Base-by-base conservation (phyloP, 2,797 vertebrate genomes). In the Gymnothorax javanicus region DNA sequence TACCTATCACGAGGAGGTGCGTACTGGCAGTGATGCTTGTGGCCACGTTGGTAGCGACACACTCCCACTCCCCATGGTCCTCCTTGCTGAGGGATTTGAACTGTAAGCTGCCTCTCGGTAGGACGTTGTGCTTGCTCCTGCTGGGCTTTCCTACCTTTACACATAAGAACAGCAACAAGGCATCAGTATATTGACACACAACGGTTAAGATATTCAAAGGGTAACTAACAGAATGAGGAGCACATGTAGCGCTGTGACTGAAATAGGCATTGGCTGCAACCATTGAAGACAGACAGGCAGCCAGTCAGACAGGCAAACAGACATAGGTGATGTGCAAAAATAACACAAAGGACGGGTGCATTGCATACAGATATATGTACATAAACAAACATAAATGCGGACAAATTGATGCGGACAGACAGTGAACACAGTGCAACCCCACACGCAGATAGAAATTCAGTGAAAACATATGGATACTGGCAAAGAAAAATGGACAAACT, bases 1-100 rank as follows among this genome's bases (percentile, higher is more conserved):
- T 97, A 99, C 98, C 98, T 90, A 97, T 97, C 94, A 99, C 98
- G 50, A 98, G 98, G 94, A 99, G 96, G 95, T 98, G 98, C 90
- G 98, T 99, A 95, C 97, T 99, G 97, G 98, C 98, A 97, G 98
- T 99, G 96, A 99, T 97, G 97, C 98, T 99, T 54, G 98, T 98
- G 93, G 98, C 98, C 90, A 99, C 96, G 88, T 99, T 99, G 95
- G 97, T 98, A 94, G 98, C 98, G 15, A 99, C 94, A 94, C 98
- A 99, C 96, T 99, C 98, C 98, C 98, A 99, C 94, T 99, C 97
- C 92, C 98, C 98, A 0, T 99, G 98, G 96, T 99, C 98, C 84
- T 99, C 98, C 95, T 99, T 99, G 92, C 97, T 97, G 92, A 99
- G 97, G 85, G 98, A 98, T 90, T 97, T 97, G 92, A 99, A 97